Evolutionary conservation across 1,140 invertebrate species (phyloP).

Genomic region (Brachionus paranguensis): DNA sequence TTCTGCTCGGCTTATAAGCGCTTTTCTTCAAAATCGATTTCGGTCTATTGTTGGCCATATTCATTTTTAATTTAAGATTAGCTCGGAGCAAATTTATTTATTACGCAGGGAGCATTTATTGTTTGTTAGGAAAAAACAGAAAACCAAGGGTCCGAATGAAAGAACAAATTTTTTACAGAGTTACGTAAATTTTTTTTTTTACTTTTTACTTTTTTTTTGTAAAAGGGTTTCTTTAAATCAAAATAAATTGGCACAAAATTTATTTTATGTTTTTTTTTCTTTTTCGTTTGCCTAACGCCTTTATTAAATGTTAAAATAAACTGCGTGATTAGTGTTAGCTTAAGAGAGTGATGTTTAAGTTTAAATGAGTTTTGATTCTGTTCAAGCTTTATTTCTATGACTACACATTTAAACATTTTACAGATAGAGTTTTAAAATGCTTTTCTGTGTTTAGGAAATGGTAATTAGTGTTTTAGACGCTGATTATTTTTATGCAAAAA

Average conservation of each 20-base stretch:
- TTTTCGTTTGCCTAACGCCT: background rate
- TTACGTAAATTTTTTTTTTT: background rate
- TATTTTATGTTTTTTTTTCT: background rate
- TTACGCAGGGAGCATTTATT: background rate
- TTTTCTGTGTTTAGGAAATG: background rate
- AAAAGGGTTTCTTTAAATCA: background rate
- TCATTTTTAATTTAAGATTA: background rate
- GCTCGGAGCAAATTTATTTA: background rate
- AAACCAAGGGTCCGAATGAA: background rate
- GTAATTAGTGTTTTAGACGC: background rate
- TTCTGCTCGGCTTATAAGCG: constrained; percentile 4
- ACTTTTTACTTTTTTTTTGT: no score
- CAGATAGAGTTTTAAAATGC: background rate
- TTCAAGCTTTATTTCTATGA: background rate
- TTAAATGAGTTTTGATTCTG: background rate
- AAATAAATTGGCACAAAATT: background rate
- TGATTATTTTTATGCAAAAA: background rate
- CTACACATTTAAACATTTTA: background rate
- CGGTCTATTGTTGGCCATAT: background rate
- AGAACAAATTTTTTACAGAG: background rate
- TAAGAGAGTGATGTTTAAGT: background rate
- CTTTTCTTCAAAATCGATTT: constrained; percentile 1
- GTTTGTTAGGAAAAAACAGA: background rate
- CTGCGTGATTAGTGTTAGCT: background rate
- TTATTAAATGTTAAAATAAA: background rate